Evolutionary conservation across 2,888 invertebrate genomes (phyloP), one percentile per base, ranked within the genome.

Genomic region (Ligdia adustata): DNA sequence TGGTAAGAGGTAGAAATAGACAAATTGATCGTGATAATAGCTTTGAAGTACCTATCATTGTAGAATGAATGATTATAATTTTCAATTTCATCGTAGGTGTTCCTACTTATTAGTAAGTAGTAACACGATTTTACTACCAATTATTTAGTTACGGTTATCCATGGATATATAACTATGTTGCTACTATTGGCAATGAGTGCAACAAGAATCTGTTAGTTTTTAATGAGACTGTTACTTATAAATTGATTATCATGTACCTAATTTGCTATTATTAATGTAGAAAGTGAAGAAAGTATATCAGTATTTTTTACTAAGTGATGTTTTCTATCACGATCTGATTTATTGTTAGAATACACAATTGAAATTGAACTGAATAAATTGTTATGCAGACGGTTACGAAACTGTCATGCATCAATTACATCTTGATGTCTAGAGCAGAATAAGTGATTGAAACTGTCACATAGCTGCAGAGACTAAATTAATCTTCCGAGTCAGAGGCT

Each of bases 391-490:
- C 9, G 13, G 24, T 29, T 37, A 47, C 41, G 13, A 15, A 41
- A 24, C 31, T 27, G 39, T 9, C 26, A 14, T 9, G 6, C 9
- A 9, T 47, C 15, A 29, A 22, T 15, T 14, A 27, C 11, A 31
- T 40, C 35, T 37, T 15, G 20, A 27, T 9, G 35, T 40, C 35
- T 37, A 47, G 46, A 39, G 33, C 29, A 20, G 35, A 41, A 39
- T n/a, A n/a, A n/a, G n/a, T 44, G 33, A 42, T 46, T 50, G 44
- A 40, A 39, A 39, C 31, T 41, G 38, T 50, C 24, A 28, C 27
- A 16, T 28, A 42, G 38, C 39, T 43, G 32, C 43, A 39, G 40
- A 54, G 37, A 28, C 51, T 45, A 51, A 44, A 47, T 31, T 31
- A 34, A 40, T 47, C 26, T 42, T 31, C 15, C 15, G 40, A 40